These are phyloP conservation scores for Sebastes matsubarae DNA, from an alignment of 2,797 vertebrate species.

Conservation along the genomic window DNA sequence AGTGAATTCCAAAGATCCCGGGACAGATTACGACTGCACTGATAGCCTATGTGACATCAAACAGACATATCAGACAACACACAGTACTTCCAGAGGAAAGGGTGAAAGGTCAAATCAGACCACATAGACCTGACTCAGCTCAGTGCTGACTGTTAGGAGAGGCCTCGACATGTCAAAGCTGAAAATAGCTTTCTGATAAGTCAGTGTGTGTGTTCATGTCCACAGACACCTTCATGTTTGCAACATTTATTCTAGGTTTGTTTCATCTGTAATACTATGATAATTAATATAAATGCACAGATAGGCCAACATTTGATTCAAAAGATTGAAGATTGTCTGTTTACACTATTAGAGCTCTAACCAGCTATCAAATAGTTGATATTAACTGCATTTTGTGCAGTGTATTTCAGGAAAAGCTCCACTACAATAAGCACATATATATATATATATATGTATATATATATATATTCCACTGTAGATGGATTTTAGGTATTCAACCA, in stretches of 20 bases:
- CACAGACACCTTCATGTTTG: not conserved
- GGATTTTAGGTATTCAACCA: not conserved
- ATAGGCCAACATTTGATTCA: not conserved
- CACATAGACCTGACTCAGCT: slow-evolving; percentile 60
- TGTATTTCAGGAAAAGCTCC: not conserved
- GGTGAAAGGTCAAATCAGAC: slow-evolving; percentile 60
- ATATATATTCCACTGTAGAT: not conserved
- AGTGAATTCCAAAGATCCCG: not conserved
- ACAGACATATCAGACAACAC: not conserved
- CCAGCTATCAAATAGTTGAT: not conserved
- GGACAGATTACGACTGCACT: not conserved
- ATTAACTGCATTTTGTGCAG: not conserved
- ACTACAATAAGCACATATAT: not conserved
- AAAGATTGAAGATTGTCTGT: not conserved
- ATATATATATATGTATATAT: too few relatives aligned
- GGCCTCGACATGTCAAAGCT: slow-evolving; percentile 30
- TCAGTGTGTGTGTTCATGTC: slow-evolving; percentile 21
- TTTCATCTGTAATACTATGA: not conserved
- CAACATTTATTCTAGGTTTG: not conserved
- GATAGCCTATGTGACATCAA: not conserved
- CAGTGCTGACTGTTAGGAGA: slow-evolving; percentile 32
- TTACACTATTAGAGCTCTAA: not conserved
- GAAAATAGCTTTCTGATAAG: slow-evolving; percentile 47
- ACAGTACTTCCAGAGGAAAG: slow-evolving; percentile 13
- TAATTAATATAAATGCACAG: not conserved